Conservation (phyloP, 2,113 vertebrate genomes). For the Junco hyemalis region DNA sequence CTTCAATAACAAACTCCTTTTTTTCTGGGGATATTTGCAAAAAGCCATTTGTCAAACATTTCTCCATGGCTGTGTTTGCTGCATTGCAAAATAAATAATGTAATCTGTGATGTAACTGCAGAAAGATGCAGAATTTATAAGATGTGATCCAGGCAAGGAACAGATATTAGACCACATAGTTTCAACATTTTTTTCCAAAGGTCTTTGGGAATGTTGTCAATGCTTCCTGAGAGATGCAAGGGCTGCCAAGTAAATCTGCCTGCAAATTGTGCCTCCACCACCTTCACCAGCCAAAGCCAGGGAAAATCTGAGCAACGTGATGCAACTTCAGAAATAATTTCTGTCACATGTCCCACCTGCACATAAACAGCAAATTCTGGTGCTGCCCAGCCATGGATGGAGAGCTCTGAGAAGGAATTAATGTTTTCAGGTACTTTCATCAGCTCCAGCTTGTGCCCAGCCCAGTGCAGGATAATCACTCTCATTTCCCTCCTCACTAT, state of each 20-base stretch:
- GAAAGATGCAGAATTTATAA: constrained; percentile 28
- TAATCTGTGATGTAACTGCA: neutral
- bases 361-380: rapidly evolving
- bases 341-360: neutral
- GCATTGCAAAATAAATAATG: neutral
- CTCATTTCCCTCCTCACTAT: rapidly evolving
- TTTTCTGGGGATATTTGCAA: neutral
- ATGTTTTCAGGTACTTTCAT: too few relatives aligned
- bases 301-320: neutral
- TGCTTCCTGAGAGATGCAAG: neutral
- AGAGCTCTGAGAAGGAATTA: neutral
- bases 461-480: rapidly evolving
- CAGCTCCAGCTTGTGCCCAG: neutral
- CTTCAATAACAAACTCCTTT: neutral
- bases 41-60: neutral
- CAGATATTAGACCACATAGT: neutral
- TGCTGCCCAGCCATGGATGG: neutral
- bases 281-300: neutral
- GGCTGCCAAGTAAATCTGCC: neutral
- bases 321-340: rapidly evolving
- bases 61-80: neutral
- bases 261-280: neutral
- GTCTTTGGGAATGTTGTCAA: neutral
- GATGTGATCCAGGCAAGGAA: neutral
- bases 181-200: neutral